These are phyloP conservation scores for Diabrotica undecimpunctata DNA, from an alignment of 1,140 invertebrate species.

Conservation along the genomic window DNA sequence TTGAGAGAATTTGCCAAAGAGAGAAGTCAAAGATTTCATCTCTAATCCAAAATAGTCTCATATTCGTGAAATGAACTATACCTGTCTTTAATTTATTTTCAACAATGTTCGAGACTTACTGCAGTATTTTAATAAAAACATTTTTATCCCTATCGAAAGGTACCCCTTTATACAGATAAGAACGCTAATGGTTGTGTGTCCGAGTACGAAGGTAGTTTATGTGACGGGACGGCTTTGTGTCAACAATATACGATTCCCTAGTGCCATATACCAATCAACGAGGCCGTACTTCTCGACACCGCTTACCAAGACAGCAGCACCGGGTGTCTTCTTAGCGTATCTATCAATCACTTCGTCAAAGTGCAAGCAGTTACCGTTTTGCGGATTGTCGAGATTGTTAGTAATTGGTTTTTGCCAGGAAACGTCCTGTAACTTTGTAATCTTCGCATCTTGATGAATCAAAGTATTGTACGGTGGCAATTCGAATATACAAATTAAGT, in stretches of 20 bases:
- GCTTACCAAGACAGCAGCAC: neutral
- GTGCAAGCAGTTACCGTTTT: constrained; percentile 1
- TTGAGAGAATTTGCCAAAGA: too few species aligned
- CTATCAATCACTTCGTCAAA: neutral
- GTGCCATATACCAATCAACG: neutral
- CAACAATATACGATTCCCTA: neutral
- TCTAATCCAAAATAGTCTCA: too few species aligned
- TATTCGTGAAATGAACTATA: too few species aligned
- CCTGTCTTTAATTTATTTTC: too few species aligned
- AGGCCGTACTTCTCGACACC: constrained; percentile 1
- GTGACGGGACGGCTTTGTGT: neutral
- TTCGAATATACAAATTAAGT: too few species aligned
- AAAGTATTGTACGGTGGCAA: neutral
- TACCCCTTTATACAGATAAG: neutral
- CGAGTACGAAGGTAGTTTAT: neutral
- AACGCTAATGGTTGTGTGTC: neutral
- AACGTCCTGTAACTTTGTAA: neutral
- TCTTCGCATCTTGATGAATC: neutral
- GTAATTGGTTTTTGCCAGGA: constrained; percentile 2
- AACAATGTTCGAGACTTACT: too few species aligned
- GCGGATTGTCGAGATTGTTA: neutral
- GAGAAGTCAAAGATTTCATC: too few species aligned
- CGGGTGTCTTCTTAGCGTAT: neutral
- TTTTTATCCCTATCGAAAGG: too few species aligned
- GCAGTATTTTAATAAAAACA: too few species aligned